phyloP scores from a whole-genome alignment of 2,797 vertebrate genomes.

The Adelosebastes latens region DNA sequence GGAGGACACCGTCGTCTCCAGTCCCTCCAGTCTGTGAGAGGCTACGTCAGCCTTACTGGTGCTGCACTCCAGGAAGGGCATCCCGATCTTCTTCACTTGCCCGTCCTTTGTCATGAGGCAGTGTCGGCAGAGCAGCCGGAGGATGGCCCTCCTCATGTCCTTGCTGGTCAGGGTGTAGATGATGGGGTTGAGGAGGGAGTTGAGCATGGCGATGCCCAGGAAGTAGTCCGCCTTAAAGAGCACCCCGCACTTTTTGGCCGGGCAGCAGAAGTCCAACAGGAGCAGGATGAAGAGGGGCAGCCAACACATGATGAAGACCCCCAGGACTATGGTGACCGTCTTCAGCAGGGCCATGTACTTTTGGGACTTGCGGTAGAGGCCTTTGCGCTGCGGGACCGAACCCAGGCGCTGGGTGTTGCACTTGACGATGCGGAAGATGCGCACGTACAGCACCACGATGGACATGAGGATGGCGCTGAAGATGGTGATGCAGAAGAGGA shows the following conservation, averaged over 20 bases:
- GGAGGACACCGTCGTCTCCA: slow-evolving; percentile 84
- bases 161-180: slow-evolving; percentile 93
- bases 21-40: slow-evolving; percentile 83
- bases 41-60: slow-evolving; percentile 84
- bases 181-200: slow-evolving; percentile 92
- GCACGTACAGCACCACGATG: slow-evolving; percentile 88
- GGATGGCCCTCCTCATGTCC: slow-evolving; percentile 88
- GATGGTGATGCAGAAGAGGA: slow-evolving; percentile 88
- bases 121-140: slow-evolving; percentile 83
- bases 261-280: slow-evolving; percentile 87
- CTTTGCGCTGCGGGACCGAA: slow-evolving; percentile 67
- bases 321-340: slow-evolving; percentile 90
- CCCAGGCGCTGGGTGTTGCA: slow-evolving; percentile 82
- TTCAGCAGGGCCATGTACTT: slow-evolving; percentile 90
- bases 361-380: slow-evolving; percentile 81
- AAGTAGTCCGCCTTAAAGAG: slow-evolving; percentile 91
- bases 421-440: slow-evolving; percentile 90
- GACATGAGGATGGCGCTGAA: slow-evolving; percentile 86
- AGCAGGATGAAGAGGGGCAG: slow-evolving; percentile 90
- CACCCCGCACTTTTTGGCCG: slow-evolving; percentile 75
- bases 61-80: slow-evolving; percentile 87
- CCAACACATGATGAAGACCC: slow-evolving; percentile 91
- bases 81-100: slow-evolving; percentile 81
- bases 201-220: slow-evolving; percentile 90
- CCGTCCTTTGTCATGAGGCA: slow-evolving; percentile 82